Base-by-base conservation (phyloP, 2,888 invertebrate genomes). In the Dynastes grantii region DNA sequence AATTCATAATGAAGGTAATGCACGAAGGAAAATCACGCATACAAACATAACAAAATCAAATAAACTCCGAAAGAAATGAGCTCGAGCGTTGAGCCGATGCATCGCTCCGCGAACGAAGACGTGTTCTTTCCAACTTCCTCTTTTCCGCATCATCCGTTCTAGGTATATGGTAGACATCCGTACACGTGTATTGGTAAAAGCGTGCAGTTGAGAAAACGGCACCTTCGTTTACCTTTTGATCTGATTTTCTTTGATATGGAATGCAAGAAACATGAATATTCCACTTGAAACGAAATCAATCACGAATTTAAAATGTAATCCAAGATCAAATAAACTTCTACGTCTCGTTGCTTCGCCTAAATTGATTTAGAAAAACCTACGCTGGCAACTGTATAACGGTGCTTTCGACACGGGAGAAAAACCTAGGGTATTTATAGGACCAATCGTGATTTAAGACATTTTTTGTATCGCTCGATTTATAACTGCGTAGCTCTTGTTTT, bases 221-320 rank as follows among this genome's bases (percentile, higher is more conserved):
- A 79, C 80, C 81, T 83, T 80, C 68, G 63, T 65, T 76, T 55
- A 65, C 81, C 79, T 83, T 85, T 85, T 85, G 85, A 85, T 83
- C 83, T 83, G 84, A 85, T 85, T 85, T 85, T 81, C 84, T 84
- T 84, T 84, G 84, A 85, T 84, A 84, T 81, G 83, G 82, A 85
- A 84, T 81, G 84, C 82, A 83, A 79, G 83, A 79, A 85, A 83
- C 83, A 82, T 84, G 84, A 84, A 85, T 84, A 84, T 84, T 84
- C 83, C 82, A 83, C 83, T 82, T 84, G 84, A 83, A 84, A 84
- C 82, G 84, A 83, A 85, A 85, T 84, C 84, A 84, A 81, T 82
- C 83, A 81, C 81, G 79, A 80, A 82, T 84, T 83, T 83, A 80
- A 80, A 83, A 82, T 81, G 85, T 83, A 84, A 84, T 84, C 84